Evolutionary conservation across 2,888 invertebrate species (phyloP), one percentile per base, ranked within the genome.

Genomic region (Nomada lathburiana): DNA sequence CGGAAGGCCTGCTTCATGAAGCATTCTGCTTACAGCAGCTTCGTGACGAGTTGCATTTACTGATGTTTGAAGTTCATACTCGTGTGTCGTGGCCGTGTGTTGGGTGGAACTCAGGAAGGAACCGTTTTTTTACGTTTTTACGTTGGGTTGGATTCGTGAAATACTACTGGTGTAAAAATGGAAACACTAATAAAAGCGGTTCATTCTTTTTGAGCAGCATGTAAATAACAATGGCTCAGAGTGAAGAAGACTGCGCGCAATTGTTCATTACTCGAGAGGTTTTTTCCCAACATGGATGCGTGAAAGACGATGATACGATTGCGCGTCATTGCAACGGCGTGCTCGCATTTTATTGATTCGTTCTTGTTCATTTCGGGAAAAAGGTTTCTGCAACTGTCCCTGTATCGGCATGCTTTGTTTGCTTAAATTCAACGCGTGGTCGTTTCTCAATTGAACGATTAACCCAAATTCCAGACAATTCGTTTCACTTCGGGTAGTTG

Each of bases 171-270:
- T 91, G 89, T 90, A 89, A 85, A 90, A 90, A 91, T 80, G 83
- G 82, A 85, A 85, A 69, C 72, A 91, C 87, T 90, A 92, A 91
- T 90, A 87, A 83, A 88, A 82, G 80, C 76, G 74, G 82, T 80
- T 89, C 84, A 85, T 47, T 47, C 36, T 86, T 86, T 89, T 92
- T 92, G 92, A 92, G 88, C 89, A 92, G 93, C 93, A 93, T 93
- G 93, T 93, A 92, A 93, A 93, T 93, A 93, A 93, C 92, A 91
- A 91, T 85, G 88, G 84, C 85, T 76, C 71, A 64, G 74, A 86
- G 60, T 70, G 71, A 82, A 63, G 83, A 80, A 88, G 89, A 90
- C 87, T 91, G 89, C 86, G 89, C 88, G 83, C 18, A 63, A 23
- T 57, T 23, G 23, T 42, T n/a, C n/a, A 23, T 20, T 18, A 5